Evolutionary conservation across 2,888 invertebrate species (phyloP).

Genomic region (Pandemis heparana): DNA sequence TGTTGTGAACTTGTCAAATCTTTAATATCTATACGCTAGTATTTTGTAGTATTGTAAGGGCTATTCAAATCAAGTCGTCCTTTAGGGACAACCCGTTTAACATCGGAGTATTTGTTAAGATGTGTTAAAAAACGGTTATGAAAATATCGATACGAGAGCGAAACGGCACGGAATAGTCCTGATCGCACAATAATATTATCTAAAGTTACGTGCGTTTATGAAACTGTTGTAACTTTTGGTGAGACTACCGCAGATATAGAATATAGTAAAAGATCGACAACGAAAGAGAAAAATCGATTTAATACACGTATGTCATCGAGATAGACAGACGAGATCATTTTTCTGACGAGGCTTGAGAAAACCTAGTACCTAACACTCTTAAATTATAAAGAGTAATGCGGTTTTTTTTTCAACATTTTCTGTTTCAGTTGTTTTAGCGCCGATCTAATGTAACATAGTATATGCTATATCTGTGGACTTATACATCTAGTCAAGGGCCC

Average conservation of each 20-base stretch:
- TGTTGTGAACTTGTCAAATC: neutral
- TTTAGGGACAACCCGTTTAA: conserved; percentile 14
- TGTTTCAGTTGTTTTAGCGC: no score
- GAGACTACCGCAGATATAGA: neutral
- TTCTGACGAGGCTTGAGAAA: no score
- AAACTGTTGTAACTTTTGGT: conserved; percentile 39
- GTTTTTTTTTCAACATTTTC: no score
- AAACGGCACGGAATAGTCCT: conserved; percentile 7
- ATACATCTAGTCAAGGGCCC: conserved; percentile 74
- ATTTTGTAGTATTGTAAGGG: neutral
- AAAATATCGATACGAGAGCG: conserved; percentile 22
- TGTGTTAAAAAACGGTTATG: conserved; percentile 36
- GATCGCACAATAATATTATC: conserved; percentile 25
- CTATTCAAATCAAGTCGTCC: neutral
- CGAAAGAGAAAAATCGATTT: no score
- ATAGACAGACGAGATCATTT: no score
- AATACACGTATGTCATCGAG: no score
- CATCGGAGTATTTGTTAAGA: conserved; percentile 20
- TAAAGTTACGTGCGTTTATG: conserved; percentile 28
- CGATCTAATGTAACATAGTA: no score
- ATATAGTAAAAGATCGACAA: no score
- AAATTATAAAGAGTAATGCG: no score
- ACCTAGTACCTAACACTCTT: no score
- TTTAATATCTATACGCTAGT: neutral
- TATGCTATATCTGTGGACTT: no score